Evolutionary conservation across 92 coral and sea anemone species (phyloP).

Genomic region (Paramuricea clavata): DNA sequence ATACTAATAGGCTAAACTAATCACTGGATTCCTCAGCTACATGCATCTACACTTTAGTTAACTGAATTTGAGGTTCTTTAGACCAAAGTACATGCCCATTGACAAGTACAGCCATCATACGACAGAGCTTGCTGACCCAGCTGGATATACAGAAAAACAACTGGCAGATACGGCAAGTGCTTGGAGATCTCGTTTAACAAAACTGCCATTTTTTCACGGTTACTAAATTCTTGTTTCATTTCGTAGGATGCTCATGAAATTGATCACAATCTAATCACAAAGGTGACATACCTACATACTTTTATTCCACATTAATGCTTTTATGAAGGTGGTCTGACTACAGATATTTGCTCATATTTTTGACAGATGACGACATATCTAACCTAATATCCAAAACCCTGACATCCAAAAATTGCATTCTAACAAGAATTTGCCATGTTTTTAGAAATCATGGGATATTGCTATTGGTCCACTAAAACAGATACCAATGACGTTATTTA

Average conservation of each 20-base stretch:
- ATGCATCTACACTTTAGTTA: too few species aligned
- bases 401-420: too few species aligned
- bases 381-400: too few species aligned
- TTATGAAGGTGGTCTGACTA: too few species aligned
- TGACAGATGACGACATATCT: too few species aligned
- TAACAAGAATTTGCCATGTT: neutral
- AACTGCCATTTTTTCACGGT: too few species aligned
- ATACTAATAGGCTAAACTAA: too few species aligned
- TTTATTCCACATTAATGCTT: too few species aligned
- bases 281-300: conserved; percentile 77
- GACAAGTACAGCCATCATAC: conserved; percentile 77
- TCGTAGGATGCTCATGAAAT: conserved; percentile 88
- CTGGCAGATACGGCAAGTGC: conserved; percentile 79
- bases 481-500: conserved; percentile 96
- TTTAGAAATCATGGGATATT: conserved; percentile 98
- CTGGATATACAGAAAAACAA: conserved; percentile 87
- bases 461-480: conserved; percentile 99
- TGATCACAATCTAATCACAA: conserved; percentile 91
- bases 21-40: too few species aligned
- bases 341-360: too few species aligned
- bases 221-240: neutral
- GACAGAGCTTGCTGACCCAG: conserved; percentile 82
- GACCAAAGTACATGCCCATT: conserved; percentile 75
- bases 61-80: conserved; percentile 21
- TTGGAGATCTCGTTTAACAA: neutral